Evolutionary conservation across 2,113 vertebrate genomes (phyloP), one percentile per base, ranked within the genome.

Genomic region (Bubalus kerabau): DNA sequence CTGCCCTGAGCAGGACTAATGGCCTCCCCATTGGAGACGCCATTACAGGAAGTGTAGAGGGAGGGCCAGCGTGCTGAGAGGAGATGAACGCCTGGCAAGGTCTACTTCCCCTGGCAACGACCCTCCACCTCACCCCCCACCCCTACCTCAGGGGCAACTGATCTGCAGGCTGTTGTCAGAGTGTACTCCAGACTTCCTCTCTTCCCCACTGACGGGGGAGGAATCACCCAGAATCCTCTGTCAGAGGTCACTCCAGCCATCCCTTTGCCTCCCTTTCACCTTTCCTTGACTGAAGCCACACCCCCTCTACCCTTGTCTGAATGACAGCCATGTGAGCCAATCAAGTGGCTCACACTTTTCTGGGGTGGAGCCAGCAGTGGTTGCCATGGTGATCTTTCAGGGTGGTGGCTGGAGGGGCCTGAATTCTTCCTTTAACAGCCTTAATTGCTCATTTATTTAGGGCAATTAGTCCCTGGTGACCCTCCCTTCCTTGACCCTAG

Each of bases 391-490:
- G 92, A 96, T 96, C 14, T 16, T 50, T 50, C 56, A 91, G 52
- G 97, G 98, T 16, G 86, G 98, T 19, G 95, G 96, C 96, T 93
- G 50, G 91, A 78, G 54, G 13, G 97, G 97, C 97, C 98, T 95
- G 96, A 60, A 96, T 96, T 97, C 90, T 98, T 97, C 97, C 98
- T 97, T 97, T 78, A 97, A 98, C 54, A 90, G 85, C 97, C 74
- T 98, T 99, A 98, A 99, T 98, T 98, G 98, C 98, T 98, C 98
- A 95, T 99, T 99, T 98, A 98, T 98, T 98, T 98, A 95, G 95
- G 26, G 96, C 98, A 98, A 98, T 99, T 98, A 98, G 97, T 98
- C 98, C 97, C 98, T 98, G 97, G 98, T 81, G 98, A 97, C 78
- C 80, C 93, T 97, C 93, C 93, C 85, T 97, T 97, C 56, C 54